Evolutionary conservation across 2,113 vertebrate species (phyloP).

Genomic region (Sminthopsis crassicaudata): DNA sequence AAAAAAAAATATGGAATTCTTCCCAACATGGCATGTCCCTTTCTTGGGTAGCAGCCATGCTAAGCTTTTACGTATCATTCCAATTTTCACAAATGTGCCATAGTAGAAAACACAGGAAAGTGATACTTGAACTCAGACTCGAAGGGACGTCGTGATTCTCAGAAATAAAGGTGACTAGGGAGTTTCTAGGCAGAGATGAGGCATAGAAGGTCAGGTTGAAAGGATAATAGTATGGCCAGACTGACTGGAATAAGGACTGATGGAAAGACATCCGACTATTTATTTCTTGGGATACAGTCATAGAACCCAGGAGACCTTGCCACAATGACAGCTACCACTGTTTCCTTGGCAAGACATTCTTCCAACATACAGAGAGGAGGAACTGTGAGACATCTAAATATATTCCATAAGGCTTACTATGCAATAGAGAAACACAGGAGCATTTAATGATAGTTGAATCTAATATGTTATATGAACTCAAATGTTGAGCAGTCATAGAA

Average conservation of each 20-base stretch:
- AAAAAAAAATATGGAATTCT: background rate
- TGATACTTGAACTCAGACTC: background rate
- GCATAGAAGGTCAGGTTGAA: background rate
- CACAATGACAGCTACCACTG: background rate
- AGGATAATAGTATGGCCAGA: background rate
- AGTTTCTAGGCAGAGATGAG: background rate
- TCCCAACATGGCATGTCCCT: background rate
- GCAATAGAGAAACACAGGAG: background rate
- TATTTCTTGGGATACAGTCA: background rate
- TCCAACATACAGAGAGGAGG: background rate
- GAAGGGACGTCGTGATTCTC: background rate
- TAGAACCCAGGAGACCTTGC: background rate
- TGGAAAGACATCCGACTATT: background rate
- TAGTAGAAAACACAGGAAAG: background rate
- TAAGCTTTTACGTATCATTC: background rate
- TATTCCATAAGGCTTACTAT: background rate
- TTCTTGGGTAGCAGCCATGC: background rate
- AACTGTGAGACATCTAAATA: background rate
- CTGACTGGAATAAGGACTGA: background rate
- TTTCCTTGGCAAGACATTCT: background rate
- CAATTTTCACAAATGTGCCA: background rate
- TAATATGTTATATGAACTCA: background rate
- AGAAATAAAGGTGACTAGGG: background rate
- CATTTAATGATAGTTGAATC: background rate
- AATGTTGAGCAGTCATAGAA: background rate